Evolutionary conservation across 2,113 vertebrate genomes (phyloP), one percentile per base, ranked within the genome.

Genomic region (Psittacula cyanocephala): DNA sequence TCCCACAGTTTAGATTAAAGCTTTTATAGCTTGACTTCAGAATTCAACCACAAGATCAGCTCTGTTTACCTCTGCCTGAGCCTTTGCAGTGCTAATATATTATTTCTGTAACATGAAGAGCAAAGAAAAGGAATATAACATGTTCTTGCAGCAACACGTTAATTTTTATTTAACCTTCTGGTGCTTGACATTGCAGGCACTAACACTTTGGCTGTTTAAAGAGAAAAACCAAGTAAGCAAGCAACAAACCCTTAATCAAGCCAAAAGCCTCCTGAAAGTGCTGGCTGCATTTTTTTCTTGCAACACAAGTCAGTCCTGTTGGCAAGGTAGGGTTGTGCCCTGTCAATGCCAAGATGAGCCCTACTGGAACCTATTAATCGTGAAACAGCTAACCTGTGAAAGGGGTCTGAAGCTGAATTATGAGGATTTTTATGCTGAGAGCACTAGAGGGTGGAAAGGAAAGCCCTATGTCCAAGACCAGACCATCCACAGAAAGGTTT

Each of bases 1-100:
- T 96, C 95, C 95, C 94, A 90, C 85, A 97, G 95, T 96, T 98
- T 97, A 97, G 95, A 96, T 97, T 97, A 95, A 79, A 91, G 94
- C 76, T 97, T 98, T 97, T 94, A 25, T 63, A 97, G 90, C 75
- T 97, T 72, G 82, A 79, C 86, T 96, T 96, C 78, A 55, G 91
- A 97, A 96, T 65, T 84, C 85, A 96, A 84, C 90, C 94, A 91
- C 94, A 96, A 72, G 91, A 93, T 96, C 95, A 92, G 75, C 72
- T 91, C 82, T 93, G 55, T 91, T 95, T 78, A 91, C 92, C 87
- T 93, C 86, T 44, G 86, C 71, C 64, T 25, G 63, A 83, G 87
- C 46, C 78, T 94, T 53, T 81, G 77, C 82, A 79, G 46, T 20
- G 71, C 12, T 91, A 65, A 69, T 70, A 6, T 95, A 78, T 96